Percentiles rank a stretch among this genome's conserved stretches.
Conservation (phyloP, 2,888 invertebrate genomes). For the Cheilosia impressa region DNA sequence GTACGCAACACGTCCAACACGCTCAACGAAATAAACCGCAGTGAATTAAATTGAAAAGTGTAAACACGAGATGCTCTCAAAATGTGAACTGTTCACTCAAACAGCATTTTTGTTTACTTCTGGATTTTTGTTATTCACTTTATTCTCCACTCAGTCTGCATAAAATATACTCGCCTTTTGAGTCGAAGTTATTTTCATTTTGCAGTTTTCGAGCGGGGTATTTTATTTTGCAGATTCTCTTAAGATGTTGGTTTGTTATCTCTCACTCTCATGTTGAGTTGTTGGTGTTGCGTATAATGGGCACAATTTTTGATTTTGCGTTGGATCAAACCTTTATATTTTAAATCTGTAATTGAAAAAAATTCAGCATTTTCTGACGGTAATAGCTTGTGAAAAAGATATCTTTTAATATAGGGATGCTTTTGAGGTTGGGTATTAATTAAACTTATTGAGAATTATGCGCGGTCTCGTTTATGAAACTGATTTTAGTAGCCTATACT, state of each 20-base stretch:
- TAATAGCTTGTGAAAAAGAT: too few species aligned
- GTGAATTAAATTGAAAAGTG: constrained; percentile 24
- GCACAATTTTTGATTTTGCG: too few species aligned
- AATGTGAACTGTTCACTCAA: constrained; percentile 40
- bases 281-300: fast-evolving
- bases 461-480: too few species aligned
- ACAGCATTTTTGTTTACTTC: constrained; percentile 29
- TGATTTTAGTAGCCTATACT: too few species aligned
- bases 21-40: constrained; percentile 58
- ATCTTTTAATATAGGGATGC: too few species aligned
- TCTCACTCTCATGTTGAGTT: too few species aligned
- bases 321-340: too few species aligned
- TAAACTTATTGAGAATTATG: too few species aligned
- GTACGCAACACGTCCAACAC: constrained; percentile 35
- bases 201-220: neutral
- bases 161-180: constrained; percentile 22
- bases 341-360: too few species aligned
- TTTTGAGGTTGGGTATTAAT: too few species aligned
- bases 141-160: neutral
- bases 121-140: constrained; percentile 2
- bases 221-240: constrained; percentile 4
- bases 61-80: constrained; percentile 32
- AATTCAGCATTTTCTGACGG: too few species aligned
- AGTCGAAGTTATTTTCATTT: neutral
- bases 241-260: neutral